Base-by-base conservation (phyloP, 2,797 vertebrate genomes). In the Poecilia gillii region DNA sequence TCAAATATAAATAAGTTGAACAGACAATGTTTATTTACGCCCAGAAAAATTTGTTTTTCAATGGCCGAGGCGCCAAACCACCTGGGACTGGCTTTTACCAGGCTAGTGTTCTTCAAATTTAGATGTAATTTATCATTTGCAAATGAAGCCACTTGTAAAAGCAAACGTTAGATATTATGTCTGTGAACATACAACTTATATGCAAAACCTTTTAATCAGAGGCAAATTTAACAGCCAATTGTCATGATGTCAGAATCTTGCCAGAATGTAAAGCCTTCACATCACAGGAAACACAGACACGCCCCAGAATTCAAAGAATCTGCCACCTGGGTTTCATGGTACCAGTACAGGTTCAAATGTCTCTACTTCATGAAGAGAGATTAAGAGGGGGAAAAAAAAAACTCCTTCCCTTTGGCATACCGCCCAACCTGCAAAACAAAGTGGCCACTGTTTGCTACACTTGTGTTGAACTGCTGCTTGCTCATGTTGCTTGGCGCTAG, bases 341-440 rank as follows among this genome's bases (percentile, higher is more conserved):
- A 84, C 79, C 84, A 89, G 81, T 79, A 78, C 31, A 74, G 53
- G 84, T 83, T 94, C 84, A 82, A 87, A 88, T 93, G 76, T 93
- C 91, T 87, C 84, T 28, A 72, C 81, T 88, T 79, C 36, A 85
- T 6, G 41, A 28, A 71, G 43, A 71, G n/a, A 46, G 66, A 80
- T 62, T 83, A 72, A 78, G 79, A 89, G 89, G 75, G 33, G 2
- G n/a, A n/a, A n/a, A 33, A 49, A 76, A 71, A 78, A 76, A 73
- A 64, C 78, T 68, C 80, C 53, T 84, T 86, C 85, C 51, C 76
- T 75, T 75, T 93, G 92, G 91, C 88, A 59, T 73, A 28, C 75
- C 68, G 85, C 91, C 88, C 74, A 82, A 89, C 82, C 89, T 0
- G 20, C 31, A 55, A 88, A 88, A 95, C 93, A 95, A 95, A 94